Evolutionary conservation across 2,888 invertebrate genomes (phyloP), one percentile per base, ranked within the genome.

Genomic region (Hydropsyche betteni): DNA sequence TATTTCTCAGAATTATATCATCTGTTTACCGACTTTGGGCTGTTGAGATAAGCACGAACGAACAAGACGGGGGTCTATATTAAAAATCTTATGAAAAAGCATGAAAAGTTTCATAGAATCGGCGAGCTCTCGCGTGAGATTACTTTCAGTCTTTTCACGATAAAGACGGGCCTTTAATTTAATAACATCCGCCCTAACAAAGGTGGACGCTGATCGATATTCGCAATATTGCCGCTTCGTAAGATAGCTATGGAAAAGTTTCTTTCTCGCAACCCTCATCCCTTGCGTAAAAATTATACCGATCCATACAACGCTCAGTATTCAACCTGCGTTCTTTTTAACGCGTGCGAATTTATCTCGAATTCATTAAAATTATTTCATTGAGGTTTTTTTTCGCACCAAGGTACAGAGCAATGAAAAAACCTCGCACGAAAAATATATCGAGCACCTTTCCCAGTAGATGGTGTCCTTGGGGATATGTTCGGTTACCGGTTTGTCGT

Each of bases 71-170:
- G 64, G 10, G 33, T 36, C 64, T 64, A 58, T 58, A 58, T 58
- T 58, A 58, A 58, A 58, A 58, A 58, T 64, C 34, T 64, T 64
- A 64, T 64, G 64, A 64, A 61, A 61, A 64, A 64, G 36, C n/a
- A 64, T 64, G 64, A 64, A 64, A 64, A 64, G 64, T 64, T 64
- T 64, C 64, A 36, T 36, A 12, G 34, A 64, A 64, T 64, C 64
- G 64, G 64, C 36, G 12, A 64, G 64, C 64, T 64, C 64, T 64
- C 64, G 64, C 64, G 36, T 64, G 36, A 64, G 64, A 64, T 64
- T 64, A 64, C 64, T 36, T 64, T 64, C 64, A 34, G 64, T 64
- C 64, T 64, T 36, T 64, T 64, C 64, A 64, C 64, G 34, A 64
- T 64, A 34, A 64, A 64, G 64, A 64, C 36, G 64, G 36, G 36